A percentile compares a stretch with the other conserved stretches of the same genome.
phyloP scores from a whole-genome alignment of 1,140 invertebrate genomes.

The Hetaerina americana region DNA sequence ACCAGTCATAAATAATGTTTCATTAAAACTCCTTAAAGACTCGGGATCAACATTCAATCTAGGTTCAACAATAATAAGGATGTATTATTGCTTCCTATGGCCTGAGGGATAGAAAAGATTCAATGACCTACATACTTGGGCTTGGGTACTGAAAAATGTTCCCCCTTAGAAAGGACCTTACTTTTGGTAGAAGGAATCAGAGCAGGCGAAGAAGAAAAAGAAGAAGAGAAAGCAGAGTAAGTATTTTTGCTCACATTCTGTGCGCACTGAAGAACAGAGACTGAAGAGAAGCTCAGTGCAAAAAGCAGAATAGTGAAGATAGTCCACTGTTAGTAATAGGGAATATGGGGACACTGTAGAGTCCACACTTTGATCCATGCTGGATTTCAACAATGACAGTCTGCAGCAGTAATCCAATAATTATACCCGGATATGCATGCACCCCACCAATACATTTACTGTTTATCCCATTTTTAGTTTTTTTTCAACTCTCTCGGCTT shows the following conservation, averaged over 20 bases:
- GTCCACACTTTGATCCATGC: background rate
- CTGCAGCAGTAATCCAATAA: conserved; percentile 7
- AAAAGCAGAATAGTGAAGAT: background rate
- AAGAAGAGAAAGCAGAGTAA: conserved; percentile 9
- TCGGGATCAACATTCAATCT: background rate
- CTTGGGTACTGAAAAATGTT: background rate
- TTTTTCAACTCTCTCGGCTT: too few species aligned
- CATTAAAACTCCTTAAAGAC: background rate
- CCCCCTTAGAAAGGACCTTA: background rate
- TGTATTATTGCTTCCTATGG: background rate
- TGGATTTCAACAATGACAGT: background rate
- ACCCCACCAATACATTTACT: background rate
- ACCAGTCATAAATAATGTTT: background rate
- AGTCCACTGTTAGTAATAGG: conserved; percentile 5
- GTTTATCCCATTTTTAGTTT: too few species aligned
- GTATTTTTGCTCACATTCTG: conserved; percentile 3
- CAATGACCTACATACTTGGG: background rate
- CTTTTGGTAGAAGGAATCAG: background rate
- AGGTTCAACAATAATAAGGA: background rate
- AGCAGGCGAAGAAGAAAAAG: conserved; percentile 6
- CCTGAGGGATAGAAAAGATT: background rate
- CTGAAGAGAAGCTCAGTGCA: conserved; percentile 13
- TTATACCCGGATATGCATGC: background rate
- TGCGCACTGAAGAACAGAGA: conserved; percentile 12
- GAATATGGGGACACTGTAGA: background rate